Evolutionary conservation across 2,888 invertebrate genomes (phyloP).

Genomic region (Xestia sexstrigata): DNA sequence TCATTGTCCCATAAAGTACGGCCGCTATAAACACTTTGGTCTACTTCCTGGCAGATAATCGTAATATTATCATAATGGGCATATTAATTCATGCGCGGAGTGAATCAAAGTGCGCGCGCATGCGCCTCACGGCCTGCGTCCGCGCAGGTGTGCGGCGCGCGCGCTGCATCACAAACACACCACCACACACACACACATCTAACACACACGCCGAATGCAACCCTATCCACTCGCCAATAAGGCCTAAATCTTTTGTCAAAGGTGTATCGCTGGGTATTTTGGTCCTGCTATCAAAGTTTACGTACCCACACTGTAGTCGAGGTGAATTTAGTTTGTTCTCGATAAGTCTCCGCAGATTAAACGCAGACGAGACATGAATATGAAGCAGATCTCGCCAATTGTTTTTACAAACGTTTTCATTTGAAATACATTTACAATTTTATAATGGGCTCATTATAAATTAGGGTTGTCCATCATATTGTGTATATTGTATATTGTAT

Average conservation of each 20-base stretch:
- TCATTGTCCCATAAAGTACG: slow-evolving; percentile 35
- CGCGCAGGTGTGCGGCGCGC: slow-evolving; percentile 85
- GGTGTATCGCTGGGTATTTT: slow-evolving; percentile 9
- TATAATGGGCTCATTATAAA: slow-evolving; percentile 63
- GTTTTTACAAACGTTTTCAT: slow-evolving; percentile 73
- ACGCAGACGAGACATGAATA: slow-evolving; percentile 77
- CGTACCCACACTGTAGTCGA: slow-evolving; percentile 69
- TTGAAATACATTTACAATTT: slow-evolving; percentile 71
- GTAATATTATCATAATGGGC: slow-evolving; percentile 68
- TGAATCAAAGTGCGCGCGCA: slow-evolving; percentile 61
- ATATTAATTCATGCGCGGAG: slow-evolving; percentile 67
- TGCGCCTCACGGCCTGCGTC: slow-evolving; percentile 77
- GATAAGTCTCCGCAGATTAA: slow-evolving; percentile 77
- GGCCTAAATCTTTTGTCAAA: background rate
- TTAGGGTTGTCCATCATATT: slow-evolving; percentile 35
- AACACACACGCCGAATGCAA: slow-evolving; percentile 31
- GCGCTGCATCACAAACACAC: slow-evolving; percentile 76
- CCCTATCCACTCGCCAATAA: slow-evolving; percentile 34
- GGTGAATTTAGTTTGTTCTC: slow-evolving; percentile 72
- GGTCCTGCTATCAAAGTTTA: slow-evolving; percentile 39
- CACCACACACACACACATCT: slow-evolving; percentile 40
- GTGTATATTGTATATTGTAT: too few relatives aligned
- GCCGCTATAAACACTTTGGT: slow-evolving; percentile 58
- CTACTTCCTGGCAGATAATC: slow-evolving; percentile 67
- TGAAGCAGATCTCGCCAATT: slow-evolving; percentile 69